Conservation (phyloP, 2,113 vertebrate genomes). For the Pristiophorus japonicus region DNA sequence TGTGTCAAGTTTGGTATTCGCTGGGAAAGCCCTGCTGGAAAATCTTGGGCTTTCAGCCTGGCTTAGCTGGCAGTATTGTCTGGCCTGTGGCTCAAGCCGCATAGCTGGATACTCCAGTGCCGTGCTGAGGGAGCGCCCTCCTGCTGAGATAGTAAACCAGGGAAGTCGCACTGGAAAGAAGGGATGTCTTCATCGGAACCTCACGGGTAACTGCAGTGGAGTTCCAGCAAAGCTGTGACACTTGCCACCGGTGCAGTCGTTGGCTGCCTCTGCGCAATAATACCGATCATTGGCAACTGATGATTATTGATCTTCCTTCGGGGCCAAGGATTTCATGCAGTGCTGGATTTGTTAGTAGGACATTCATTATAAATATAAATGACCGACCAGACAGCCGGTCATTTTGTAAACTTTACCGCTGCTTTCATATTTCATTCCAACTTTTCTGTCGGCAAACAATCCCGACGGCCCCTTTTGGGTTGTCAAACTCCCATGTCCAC, state of each 20-base stretch:
- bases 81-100: neutral
- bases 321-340: neutral
- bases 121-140: neutral
- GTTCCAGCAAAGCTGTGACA: neutral
- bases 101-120: neutral
- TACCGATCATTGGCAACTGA: neutral
- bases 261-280: neutral
- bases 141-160: neutral
- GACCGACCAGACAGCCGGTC: neutral
- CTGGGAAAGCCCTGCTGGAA: too few species aligned
- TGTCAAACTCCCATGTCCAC: neutral
- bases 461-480: neutral
- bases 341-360: neutral
- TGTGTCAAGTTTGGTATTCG: too few species aligned
- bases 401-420: neutral
- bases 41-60: neutral
- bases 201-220: neutral
- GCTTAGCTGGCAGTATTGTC: neutral
- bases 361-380: neutral
- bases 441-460: neutral
- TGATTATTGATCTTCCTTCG: neutral
- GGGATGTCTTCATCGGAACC: neutral
- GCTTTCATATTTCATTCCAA: neutral
- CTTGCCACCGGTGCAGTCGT: neutral
- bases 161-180: neutral